A percentile compares a stretch with the other conserved stretches of the same genome.
Evolutionary conservation across 2,888 invertebrate species (phyloP).

Genomic region (Isoperla grammatica): DNA sequence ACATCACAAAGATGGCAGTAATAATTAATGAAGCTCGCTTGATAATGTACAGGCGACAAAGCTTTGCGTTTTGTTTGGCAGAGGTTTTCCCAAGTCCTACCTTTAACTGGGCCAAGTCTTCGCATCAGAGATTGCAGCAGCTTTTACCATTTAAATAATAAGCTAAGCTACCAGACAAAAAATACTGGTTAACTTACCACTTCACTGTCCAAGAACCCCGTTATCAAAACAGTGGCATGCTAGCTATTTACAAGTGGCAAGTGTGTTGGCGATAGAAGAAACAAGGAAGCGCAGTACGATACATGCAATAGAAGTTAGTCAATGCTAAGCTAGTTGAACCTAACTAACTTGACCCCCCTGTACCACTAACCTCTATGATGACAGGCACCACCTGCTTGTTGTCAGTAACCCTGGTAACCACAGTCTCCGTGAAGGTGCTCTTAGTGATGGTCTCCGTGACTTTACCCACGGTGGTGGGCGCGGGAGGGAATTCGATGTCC

Average conservation of each 20-base stretch:
- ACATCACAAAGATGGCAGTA: too few species aligned
- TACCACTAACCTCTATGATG: slow-evolving; percentile 75
- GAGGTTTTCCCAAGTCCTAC: slow-evolving; percentile 7
- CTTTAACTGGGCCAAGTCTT: not conserved
- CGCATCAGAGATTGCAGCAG: slow-evolving; percentile 12
- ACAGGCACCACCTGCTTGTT: slow-evolving; percentile 81
- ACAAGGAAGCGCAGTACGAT: too few species aligned
- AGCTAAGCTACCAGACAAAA: slow-evolving; percentile 6
- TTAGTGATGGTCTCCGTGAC: slow-evolving; percentile 94
- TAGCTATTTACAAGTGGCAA: too few species aligned
- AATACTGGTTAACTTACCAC: slow-evolving; percentile 3
- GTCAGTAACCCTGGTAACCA: slow-evolving; percentile 89
- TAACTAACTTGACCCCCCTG: too few species aligned
- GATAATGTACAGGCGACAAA: not conserved
- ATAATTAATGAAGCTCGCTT: too few species aligned
- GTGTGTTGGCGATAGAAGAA: too few species aligned
- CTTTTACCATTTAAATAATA: slow-evolving; percentile 6
- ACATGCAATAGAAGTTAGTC: too few species aligned
- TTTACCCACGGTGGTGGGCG: slow-evolving; percentile 76
- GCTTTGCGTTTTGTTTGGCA: slow-evolving; percentile 2
- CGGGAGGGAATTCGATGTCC: slow-evolving; percentile 71
- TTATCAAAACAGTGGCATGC: too few species aligned
- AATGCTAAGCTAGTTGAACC: too few species aligned
- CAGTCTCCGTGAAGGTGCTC: slow-evolving; percentile 92
- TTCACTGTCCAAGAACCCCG: too few species aligned